These are phyloP conservation scores for Enoplosus armatus DNA, from an alignment of 2,797 vertebrate species.

Conservation along the genomic window DNA sequence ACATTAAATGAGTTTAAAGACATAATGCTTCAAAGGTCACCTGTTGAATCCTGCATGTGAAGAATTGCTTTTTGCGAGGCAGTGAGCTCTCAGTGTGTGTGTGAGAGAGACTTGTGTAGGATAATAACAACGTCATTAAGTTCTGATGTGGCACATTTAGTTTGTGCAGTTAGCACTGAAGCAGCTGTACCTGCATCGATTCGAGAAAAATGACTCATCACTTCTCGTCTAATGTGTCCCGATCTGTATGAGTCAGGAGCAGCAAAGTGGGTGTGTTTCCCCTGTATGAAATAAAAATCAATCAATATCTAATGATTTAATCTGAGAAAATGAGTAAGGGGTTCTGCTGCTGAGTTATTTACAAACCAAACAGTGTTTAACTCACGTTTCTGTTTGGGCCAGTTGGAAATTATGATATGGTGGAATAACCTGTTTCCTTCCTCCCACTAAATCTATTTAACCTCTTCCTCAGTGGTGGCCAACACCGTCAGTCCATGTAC, in stretches of 20 bases:
- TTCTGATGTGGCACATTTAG: slow-evolving; percentile 48
- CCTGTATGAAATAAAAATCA: slow-evolving; percentile 9
- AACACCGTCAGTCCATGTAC: background rate
- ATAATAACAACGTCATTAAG: slow-evolving; percentile 21
- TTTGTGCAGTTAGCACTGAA: slow-evolving; percentile 30
- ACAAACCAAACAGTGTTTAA: slow-evolving; percentile 18
- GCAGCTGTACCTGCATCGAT: slow-evolving; percentile 55
- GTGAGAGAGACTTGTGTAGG: slow-evolving; percentile 9
- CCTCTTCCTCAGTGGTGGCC: too few relatives aligned
- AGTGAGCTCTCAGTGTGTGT: background rate
- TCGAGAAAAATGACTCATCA: slow-evolving; percentile 74
- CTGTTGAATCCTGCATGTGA: slow-evolving; percentile 39
- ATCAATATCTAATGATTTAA: slow-evolving; percentile 43
- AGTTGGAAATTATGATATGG: background rate
- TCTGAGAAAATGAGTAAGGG: slow-evolving; percentile 30
- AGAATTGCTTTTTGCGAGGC: slow-evolving; percentile 10
- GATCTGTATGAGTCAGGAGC: slow-evolving; percentile 56
- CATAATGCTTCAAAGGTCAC: slow-evolving; percentile 38
- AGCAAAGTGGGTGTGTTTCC: slow-evolving; percentile 42
- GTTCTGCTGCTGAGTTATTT: slow-evolving; percentile 29
- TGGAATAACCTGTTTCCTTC: background rate
- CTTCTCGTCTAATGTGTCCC: slow-evolving; percentile 38
- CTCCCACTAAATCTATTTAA: background rate
- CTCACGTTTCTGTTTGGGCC: background rate
- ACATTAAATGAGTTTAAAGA: slow-evolving; percentile 14